These are phyloP conservation scores for Yoshiicerus persimilis DNA, from an alignment of 1,140 invertebrate species.

Conservation along the genomic window DNA sequence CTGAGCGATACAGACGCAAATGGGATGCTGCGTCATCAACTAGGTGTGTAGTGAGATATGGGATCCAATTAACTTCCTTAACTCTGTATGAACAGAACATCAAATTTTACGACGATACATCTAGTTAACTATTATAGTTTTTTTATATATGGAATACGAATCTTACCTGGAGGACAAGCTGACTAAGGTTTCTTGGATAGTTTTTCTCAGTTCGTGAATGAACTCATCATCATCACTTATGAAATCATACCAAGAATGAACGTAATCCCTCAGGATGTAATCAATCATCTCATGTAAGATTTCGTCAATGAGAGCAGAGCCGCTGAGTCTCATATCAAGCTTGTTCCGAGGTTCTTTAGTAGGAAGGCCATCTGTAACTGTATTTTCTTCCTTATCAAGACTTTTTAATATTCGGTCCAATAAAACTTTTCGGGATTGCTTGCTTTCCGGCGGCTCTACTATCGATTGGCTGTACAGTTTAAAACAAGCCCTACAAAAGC, in stretches of 20 bases:
- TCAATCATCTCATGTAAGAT: slow-evolving; percentile 72
- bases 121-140: not conserved
- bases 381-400: not conserved
- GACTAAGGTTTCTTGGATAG: slow-evolving; percentile 60
- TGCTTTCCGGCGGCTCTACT: not conserved
- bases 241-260: slow-evolving; percentile 72
- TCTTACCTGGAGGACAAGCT: slow-evolving; percentile 60
- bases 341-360: slow-evolving; percentile 21
- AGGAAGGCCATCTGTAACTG: slow-evolving; percentile 13
- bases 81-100: slow-evolving; percentile 60
- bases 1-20: slow-evolving; percentile 76
- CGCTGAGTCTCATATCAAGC: slow-evolving; percentile 63
- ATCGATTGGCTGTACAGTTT: slow-evolving; percentile 2
- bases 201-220: slow-evolving; percentile 58
- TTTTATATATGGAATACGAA: no score
- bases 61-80: slow-evolving; percentile 86
- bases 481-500: slow-evolving; percentile 10
- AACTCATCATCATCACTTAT: slow-evolving; percentile 62
- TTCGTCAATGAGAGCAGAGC: slow-evolving; percentile 70
- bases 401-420: not conserved
- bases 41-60: slow-evolving; percentile 78
- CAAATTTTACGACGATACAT: not conserved
- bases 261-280: slow-evolving; percentile 75
- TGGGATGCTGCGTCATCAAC: slow-evolving; percentile 89
- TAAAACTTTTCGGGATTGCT: not conserved